phyloP scores from a whole-genome alignment of 2,888 invertebrate genomes.

The Pseudococcus longispinus region DNA sequence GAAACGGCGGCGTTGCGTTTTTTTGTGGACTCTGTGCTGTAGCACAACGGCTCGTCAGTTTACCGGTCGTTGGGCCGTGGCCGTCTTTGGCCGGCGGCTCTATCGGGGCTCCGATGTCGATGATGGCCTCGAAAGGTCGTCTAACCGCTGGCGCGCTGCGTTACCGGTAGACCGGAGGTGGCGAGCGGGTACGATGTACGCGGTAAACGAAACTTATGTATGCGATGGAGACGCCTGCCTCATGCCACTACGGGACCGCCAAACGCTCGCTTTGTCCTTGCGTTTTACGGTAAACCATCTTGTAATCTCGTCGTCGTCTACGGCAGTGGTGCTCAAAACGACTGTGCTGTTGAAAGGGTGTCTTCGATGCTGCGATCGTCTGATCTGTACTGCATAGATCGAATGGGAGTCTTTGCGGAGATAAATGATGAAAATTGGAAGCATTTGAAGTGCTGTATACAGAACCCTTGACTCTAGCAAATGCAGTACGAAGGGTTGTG shows the following conservation, averaged over 20 bases:
- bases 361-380: too few relatives aligned
- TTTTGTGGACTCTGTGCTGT: background rate
- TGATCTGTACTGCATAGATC: background rate
- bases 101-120: slow-evolving; percentile 48
- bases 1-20: background rate
- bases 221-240: slow-evolving; percentile 25
- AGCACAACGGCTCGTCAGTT: slow-evolving; percentile 35
- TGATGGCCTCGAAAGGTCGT: slow-evolving; percentile 57
- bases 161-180: background rate
- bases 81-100: slow-evolving; percentile 48
- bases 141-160: slow-evolving; percentile 48
- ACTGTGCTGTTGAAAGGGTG: background rate
- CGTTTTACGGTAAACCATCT: slow-evolving; percentile 52
- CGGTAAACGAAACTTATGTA: slow-evolving; percentile 50
- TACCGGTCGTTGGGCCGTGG: slow-evolving; percentile 36
- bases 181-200: slow-evolving; percentile 10
- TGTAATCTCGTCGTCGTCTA: slow-evolving; percentile 45
- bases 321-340: slow-evolving; percentile 49
- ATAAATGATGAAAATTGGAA: too few relatives aligned
- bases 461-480: too few relatives aligned
- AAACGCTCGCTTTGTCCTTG: slow-evolving; percentile 55
- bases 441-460: too few relatives aligned
- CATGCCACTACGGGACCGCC: slow-evolving; percentile 42
- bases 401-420: background rate
- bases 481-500: too few relatives aligned